Evolutionary conservation across 2,888 invertebrate species (phyloP).

Genomic region (Drosophila meridiana): DNA sequence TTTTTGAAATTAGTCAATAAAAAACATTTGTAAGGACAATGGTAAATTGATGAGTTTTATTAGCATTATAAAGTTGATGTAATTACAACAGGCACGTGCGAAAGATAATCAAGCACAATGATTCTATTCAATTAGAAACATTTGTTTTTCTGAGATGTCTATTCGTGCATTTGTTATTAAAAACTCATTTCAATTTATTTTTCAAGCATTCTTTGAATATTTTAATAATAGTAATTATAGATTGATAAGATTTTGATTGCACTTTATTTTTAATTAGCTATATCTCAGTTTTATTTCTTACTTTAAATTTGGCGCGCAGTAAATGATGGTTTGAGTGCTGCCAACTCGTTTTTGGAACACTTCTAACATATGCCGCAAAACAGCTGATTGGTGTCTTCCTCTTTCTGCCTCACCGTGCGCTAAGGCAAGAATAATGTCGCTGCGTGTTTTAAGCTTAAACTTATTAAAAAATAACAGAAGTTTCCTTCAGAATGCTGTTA

Average conservation of each 20-base stretch:
- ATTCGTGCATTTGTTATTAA: neutral
- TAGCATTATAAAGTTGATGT: neutral
- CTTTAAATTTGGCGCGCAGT: conserved; percentile 1
- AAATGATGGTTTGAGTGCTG: conserved; percentile 11
- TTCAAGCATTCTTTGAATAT: neutral
- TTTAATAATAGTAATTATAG: neutral
- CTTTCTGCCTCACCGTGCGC: conserved; percentile 31
- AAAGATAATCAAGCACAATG: neutral
- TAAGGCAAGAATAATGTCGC: conserved; percentile 60
- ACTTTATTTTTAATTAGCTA: neutral
- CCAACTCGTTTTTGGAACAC: conserved; percentile 23
- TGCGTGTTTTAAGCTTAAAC: conserved; percentile 80
- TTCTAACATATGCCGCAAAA: conserved; percentile 16
- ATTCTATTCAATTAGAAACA: neutral
- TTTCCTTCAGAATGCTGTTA: conserved; percentile 66
- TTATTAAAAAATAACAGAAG: conserved; percentile 78
- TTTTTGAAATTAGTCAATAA: conserved; percentile 74
- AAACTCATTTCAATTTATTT: neutral
- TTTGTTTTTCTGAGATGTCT: neutral
- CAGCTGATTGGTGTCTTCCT: conserved; percentile 57
- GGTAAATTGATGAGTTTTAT: conserved; percentile 39
- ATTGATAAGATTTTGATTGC: neutral
- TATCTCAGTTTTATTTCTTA: neutral
- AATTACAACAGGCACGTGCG: neutral
- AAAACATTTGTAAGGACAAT: conserved; percentile 65